Conservation (phyloP, 2,888 invertebrate genomes). For the Argynnis bischoffii region DNA sequence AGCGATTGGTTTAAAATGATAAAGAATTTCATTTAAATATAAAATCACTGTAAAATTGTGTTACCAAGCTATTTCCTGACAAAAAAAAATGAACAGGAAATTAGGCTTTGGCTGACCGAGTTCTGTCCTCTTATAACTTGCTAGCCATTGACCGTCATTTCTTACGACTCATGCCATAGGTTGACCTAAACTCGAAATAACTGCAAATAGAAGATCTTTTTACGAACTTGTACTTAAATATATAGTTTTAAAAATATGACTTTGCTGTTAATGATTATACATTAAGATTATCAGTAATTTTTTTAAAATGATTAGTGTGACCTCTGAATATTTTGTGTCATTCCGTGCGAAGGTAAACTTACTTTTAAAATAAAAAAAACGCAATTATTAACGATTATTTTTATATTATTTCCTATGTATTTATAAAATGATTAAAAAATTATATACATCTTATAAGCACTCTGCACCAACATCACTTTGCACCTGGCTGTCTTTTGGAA, state of each 20-base stretch:
- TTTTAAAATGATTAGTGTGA: neutral
- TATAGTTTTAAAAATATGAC: neutral
- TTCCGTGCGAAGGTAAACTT: slow-evolving; percentile 10
- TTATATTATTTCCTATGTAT: no score
- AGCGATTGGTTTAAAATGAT: no score
- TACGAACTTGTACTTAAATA: neutral
- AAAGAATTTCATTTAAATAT: no score
- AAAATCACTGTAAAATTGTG: no score
- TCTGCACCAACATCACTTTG: no score
- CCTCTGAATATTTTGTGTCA: slow-evolving; percentile 4
- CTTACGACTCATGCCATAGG: slow-evolving; percentile 1
- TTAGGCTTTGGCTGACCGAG: slow-evolving; percentile 9
- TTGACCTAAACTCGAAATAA: slow-evolving; percentile 11
- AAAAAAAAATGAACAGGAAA: slow-evolving; percentile 6
- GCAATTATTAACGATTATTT: neutral
- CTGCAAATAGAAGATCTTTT: slow-evolving; percentile 11
- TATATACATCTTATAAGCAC: no score
- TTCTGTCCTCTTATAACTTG: slow-evolving; percentile 6
- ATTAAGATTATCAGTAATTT: neutral
- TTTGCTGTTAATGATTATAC: neutral
- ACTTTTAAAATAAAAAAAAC: slow-evolving; percentile 14
- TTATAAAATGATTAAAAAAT: no score
- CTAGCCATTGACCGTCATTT: slow-evolving; percentile 17
- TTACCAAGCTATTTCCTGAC: neutral
- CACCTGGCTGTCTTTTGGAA: no score